Conservation (phyloP, 2,888 invertebrate genomes). For the Hipparchia sbordonii region DNA sequence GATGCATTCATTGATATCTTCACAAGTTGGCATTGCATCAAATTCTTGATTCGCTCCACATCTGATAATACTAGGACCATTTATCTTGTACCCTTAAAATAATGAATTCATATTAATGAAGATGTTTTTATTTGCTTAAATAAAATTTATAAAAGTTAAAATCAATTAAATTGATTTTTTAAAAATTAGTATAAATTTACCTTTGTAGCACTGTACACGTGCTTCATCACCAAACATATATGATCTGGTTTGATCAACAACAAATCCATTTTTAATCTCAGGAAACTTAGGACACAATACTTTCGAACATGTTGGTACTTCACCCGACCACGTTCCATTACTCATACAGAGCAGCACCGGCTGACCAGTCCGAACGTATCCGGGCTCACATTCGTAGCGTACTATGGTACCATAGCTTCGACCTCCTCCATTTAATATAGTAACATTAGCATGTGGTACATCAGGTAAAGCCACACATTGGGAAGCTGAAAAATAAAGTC, state of each 20-base stretch:
- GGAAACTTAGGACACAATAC: conserved; percentile 89
- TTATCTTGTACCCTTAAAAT: conserved; percentile 89
- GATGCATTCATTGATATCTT: conserved; percentile 95
- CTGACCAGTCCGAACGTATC: conserved; percentile 93
- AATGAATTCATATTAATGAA: neutral
- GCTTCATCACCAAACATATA: conserved; percentile 96
- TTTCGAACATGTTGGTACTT: conserved; percentile 93
- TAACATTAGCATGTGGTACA: conserved; percentile 93
- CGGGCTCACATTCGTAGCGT: conserved; percentile 95
- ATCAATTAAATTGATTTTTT: neutral
- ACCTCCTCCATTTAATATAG: conserved; percentile 94
- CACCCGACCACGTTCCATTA: conserved; percentile 97
- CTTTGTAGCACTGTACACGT: conserved; percentile 93
- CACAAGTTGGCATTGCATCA: conserved; percentile 92
- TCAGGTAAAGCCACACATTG: conserved; percentile 94
- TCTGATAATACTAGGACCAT: conserved; percentile 91
- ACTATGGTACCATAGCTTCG: conserved; percentile 97
- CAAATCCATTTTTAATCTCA: conserved; percentile 92
- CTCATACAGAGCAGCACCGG: conserved; percentile 97
- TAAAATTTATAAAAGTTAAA: neutral
- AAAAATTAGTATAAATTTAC: conserved; percentile 46
- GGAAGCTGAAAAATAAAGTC: conserved; percentile 84
- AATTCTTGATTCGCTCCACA: conserved; percentile 94
- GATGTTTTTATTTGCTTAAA: neutral
- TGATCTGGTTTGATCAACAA: conserved; percentile 89